Base-by-base conservation (phyloP, 2,797 vertebrate genomes). In the Sorex maritimensis region DNA sequence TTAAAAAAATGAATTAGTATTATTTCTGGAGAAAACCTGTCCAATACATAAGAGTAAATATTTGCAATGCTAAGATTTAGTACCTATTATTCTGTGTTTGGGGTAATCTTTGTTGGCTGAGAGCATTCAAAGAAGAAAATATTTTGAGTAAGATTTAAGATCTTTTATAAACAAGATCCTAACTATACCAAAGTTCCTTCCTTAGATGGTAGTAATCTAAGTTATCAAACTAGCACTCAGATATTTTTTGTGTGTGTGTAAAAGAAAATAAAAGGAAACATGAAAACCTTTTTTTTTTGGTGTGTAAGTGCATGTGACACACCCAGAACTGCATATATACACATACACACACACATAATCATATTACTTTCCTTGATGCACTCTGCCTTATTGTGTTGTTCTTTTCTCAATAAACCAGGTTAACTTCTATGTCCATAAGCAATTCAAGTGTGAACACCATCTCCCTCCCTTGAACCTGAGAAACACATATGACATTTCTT, bases 401-500 rank as follows among this genome's bases (percentile, higher is more conserved):
- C 77, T 95, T 91, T 95, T 91, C 96, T 96, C 96, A 83, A 73
- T 96, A 94, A 95, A 96, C 95, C 65, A 92, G 86, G 86, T 89
- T 81, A 21, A 81, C 95, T 90, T 93, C 65, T 89, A 9, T 71
- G 84, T 91, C 61, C n/a, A 52, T 69, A 96, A 94, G 95, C 55
- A 97, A 86, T 93, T 93, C 83, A 96, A 92, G 86, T 96, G 71
- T 55, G 63, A 94, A 83, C 81, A 81, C 95, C 81, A 96, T 92
- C 90, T 14, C 11, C 1, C 58, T 3, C 8, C 26, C 3, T 68
- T 5, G 96, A 96, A 88, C 92, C 96, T 94, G 92, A 92, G 92
- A 95, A 97, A 94, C 61, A 88, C 17, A 67, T 82, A 94, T 97
- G 97, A 97, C 96, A 94, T 96, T 96, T 91, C 97, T 81, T 92